Evolutionary conservation across 2,797 vertebrate genomes (phyloP).

Genomic region (Chelonia mydas): DNA sequence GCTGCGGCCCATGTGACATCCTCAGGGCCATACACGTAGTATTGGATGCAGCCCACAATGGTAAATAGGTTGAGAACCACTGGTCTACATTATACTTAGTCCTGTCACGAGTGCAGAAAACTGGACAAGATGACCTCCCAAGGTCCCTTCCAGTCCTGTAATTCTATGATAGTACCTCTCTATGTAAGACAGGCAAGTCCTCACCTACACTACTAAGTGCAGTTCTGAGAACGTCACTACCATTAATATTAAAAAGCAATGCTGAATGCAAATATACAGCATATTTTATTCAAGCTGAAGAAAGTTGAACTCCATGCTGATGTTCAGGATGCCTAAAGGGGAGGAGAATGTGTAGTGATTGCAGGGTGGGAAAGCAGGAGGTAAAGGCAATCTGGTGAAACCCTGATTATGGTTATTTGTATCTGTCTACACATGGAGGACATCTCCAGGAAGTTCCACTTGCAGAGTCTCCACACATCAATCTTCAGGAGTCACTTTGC

Average conservation of each 20-base stretch:
- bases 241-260: background rate
- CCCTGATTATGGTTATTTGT: background rate
- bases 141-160: too few species aligned
- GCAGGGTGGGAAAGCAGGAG: background rate
- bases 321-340: background rate
- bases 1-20: too few species aligned
- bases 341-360: background rate
- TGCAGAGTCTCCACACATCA: background rate
- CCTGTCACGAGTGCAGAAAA: too few species aligned
- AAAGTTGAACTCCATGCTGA: background rate
- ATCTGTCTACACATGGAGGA: background rate
- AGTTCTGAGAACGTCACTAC: too few species aligned
- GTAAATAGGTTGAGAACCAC: too few species aligned
- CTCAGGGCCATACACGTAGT: too few species aligned
- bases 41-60: too few species aligned
- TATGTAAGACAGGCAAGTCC: too few species aligned
- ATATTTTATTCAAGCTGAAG: background rate
- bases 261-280: background rate
- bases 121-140: too few species aligned
- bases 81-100: too few species aligned
- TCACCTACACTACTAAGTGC: too few species aligned
- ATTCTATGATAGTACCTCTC: too few species aligned
- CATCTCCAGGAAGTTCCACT: background rate
- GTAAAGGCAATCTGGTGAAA: background rate
- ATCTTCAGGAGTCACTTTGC: background rate